Evolutionary conservation across 2,888 invertebrate genomes (phyloP), one percentile per base, ranked within the genome.

Genomic region (Acronicta leporina): DNA sequence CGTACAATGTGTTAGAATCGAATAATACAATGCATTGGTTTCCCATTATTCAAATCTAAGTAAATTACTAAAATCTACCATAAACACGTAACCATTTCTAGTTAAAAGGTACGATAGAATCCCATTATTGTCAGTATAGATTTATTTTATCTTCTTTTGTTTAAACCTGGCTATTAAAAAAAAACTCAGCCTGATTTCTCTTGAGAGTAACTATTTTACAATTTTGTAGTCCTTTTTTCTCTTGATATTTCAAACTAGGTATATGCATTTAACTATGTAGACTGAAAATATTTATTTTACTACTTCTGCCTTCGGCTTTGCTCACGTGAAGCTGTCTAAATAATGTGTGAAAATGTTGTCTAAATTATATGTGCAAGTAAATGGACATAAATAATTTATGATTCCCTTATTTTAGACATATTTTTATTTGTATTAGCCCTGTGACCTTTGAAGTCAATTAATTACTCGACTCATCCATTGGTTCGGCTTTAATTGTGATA

Each of bases 181-280:
- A 35, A 52, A 41, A 43, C 14, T 4, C 1, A 2, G 13, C 30
- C 16, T 73, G 57, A 69, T 73, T 66, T 69, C 69, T 58, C 69
- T 48, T 15, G 52, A 49, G 68, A 38, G 5, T 25, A 30, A 10
- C 9, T 10, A 30, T 30, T 2, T 20, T 20, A 20, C 20, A 20
- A 20, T 20, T n/a, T 20, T 20, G 20, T 20, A 20, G 20, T 20
- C 20, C 20, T 20, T 20, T 20, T 20, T 20, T 20, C 20, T 3
- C 2, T 20, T 4, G 20, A 20, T 20, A 20, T 2, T 4, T 20
- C 20, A 4, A 20, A 20, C 20, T 20, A n/a, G n/a, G 20, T 4
- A 20, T 4, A 20, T 20, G 20, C n/a, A n/a, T n/a, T n/a, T 20
- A 20, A 20, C 20, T 20, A 4, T 20, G 4, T 20, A 20, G 20